A percentile compares a stretch with the other conserved stretches of the same genome.
Evolutionary conservation across 2,113 vertebrate species (phyloP).

Genomic region (Tichodroma muraria): DNA sequence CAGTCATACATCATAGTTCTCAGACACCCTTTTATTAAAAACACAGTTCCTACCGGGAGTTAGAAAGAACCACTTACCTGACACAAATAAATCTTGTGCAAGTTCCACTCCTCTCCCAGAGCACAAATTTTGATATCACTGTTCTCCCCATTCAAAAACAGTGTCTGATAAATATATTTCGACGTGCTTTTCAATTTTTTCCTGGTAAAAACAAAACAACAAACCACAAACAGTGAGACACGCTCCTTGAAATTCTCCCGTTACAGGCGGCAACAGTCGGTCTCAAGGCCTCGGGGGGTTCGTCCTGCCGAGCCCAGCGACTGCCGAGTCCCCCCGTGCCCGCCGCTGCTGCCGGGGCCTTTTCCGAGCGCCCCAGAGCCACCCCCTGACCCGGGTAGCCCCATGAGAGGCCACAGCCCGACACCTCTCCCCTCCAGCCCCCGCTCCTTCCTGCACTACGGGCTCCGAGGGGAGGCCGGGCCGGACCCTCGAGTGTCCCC

Average conservation of each 20-base stretch:
- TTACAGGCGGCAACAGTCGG: neutral
- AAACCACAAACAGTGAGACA: neutral
- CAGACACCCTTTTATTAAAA: neutral
- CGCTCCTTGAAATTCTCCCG: neutral
- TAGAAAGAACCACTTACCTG: constrained; percentile 75
- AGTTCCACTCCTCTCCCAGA: constrained; percentile 93
- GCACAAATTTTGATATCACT: constrained; percentile 95
- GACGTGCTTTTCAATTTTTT: constrained; percentile 96
- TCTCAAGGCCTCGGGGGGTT: neutral
- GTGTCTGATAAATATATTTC: constrained; percentile 94
- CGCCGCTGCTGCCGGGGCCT: neutral
- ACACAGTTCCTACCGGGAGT: rapidly evolving
- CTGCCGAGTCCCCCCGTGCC: neutral
- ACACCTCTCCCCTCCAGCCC: neutral
- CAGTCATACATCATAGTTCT: neutral
- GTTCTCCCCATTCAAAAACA: constrained; percentile 96
- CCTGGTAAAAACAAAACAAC: constrained; percentile 4
- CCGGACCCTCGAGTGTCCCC: neutral
- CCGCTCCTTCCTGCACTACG: neutral
- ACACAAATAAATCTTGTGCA: constrained; percentile 95
- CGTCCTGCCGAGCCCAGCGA: neutral
- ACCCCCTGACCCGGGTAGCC: neutral
- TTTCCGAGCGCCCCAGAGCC: neutral
- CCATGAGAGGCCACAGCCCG: neutral
- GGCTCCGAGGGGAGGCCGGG: neutral